A percentile compares a stretch with the other conserved stretches of the same genome.
phyloP scores from a whole-genome alignment of 2,888 invertebrate species.

The Amphipyra tragopoginis region DNA sequence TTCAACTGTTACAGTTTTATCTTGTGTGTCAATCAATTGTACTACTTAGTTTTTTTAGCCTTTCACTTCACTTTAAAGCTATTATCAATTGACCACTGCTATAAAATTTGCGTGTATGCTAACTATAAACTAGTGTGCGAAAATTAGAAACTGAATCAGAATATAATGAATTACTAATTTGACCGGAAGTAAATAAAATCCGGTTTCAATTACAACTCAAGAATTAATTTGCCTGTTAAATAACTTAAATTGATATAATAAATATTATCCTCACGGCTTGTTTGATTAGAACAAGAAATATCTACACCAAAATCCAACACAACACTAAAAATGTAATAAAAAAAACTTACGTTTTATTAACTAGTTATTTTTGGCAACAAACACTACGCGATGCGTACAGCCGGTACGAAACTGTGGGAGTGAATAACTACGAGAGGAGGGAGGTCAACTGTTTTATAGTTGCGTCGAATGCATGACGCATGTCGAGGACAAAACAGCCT shows the following conservation, averaged over 20 bases:
- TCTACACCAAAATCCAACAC: not conserved
- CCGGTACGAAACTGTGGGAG: constrained; percentile 61
- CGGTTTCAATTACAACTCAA: not conserved
- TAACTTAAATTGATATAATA: not conserved
- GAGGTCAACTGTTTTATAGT: constrained; percentile 74
- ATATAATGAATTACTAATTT: not conserved
- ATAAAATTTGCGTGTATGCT: constrained; percentile 26
- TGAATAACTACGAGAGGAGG: constrained; percentile 73
- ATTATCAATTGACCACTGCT: constrained; percentile 17
- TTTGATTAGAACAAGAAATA: constrained; percentile 7
- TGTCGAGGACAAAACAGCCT: constrained; percentile 62
- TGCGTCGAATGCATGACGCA: constrained; percentile 65
- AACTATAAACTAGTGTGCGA: not conserved
- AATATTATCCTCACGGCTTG: constrained; percentile 1
- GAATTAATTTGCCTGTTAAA: not conserved
- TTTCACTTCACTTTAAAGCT: constrained; percentile 45
- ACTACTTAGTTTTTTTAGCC: constrained; percentile 42
- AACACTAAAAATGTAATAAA: constrained; percentile 13
- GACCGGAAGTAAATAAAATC: not conserved
- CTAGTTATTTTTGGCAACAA: constrained; percentile 56
- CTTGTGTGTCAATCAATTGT: constrained; percentile 21
- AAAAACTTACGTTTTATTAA: constrained; percentile 71
- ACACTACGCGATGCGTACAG: constrained; percentile 62
- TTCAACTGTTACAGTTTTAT: not conserved
- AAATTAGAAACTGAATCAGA: constrained; percentile 25